Conservation (phyloP, 2,888 invertebrate species). For the Tachina lurida region DNA sequence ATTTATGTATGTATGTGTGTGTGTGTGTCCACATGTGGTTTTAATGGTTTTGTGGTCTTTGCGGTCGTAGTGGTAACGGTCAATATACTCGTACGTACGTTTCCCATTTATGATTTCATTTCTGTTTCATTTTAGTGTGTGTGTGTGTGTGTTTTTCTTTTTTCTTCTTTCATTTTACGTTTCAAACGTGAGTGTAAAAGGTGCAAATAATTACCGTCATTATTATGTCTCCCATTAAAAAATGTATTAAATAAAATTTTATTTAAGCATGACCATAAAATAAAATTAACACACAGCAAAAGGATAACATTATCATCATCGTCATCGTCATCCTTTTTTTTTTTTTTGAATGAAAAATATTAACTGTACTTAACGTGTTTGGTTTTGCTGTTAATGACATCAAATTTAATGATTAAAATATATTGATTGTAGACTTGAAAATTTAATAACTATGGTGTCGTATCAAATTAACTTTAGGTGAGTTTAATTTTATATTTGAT, state of each 20-base stretch:
- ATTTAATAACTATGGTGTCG: slow-evolving; percentile 8
- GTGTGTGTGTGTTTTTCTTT: no score
- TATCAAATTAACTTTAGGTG: slow-evolving; percentile 32
- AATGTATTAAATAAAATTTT: slow-evolving; percentile 54
- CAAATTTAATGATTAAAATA: slow-evolving; percentile 35
- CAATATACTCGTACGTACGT: slow-evolving; percentile 57
- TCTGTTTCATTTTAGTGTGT: slow-evolving; percentile 1
- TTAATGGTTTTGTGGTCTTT: slow-evolving; percentile 69
- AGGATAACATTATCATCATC: background rate
- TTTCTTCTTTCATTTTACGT: background rate
- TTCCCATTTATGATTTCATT: slow-evolving; percentile 55
- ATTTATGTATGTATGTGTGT: slow-evolving; percentile 61
- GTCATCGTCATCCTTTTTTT: slow-evolving; percentile 4
- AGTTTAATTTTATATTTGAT: background rate
- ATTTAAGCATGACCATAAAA: slow-evolving; percentile 42
- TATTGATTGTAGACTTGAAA: slow-evolving; percentile 16
- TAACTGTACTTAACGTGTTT: slow-evolving; percentile 17
- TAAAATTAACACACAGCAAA: slow-evolving; percentile 47
- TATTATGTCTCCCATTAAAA: slow-evolving; percentile 52
- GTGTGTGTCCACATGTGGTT: slow-evolving; percentile 70
- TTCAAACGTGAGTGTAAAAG: slow-evolving; percentile 55
- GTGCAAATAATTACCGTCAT: slow-evolving; percentile 57
- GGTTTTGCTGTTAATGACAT: slow-evolving; percentile 41
- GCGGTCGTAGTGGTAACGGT: slow-evolving; percentile 69
- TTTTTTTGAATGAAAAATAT: slow-evolving; percentile 18